Conservation (phyloP, 2,888 invertebrate genomes). For the Mythimna vitellina region DNA sequence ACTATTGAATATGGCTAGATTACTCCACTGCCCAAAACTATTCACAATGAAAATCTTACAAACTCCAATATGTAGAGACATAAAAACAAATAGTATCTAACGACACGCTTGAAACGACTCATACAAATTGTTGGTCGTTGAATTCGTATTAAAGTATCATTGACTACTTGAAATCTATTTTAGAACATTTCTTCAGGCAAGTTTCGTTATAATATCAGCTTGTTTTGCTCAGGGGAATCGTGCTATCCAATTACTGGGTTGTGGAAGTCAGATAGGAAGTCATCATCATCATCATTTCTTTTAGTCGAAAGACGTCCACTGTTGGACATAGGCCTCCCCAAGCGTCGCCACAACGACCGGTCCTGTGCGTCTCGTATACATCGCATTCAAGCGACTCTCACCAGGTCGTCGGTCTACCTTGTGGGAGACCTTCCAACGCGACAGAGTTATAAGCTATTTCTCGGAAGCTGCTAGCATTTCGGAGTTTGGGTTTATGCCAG, state of each 20-base stretch:
- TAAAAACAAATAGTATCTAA: slow-evolving; percentile 39
- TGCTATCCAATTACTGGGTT: no score
- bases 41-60: slow-evolving; percentile 21
- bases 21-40: background rate
- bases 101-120: slow-evolving; percentile 28
- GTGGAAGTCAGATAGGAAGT: background rate
- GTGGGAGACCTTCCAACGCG: no score
- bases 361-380: no score
- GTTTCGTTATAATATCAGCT: background rate
- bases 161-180: slow-evolving; percentile 22
- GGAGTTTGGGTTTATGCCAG: no score
- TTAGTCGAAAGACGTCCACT: no score
- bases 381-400: no score
- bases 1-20: background rate
- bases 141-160: slow-evolving; percentile 36
- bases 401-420: no score
- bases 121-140: slow-evolving; percentile 29
- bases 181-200: background rate
- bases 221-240: background rate
- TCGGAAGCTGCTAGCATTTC: no score
- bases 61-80: slow-evolving; percentile 26
- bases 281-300: no score
- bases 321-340: no score
- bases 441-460: no score
- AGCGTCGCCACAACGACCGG: no score